Percentiles rank a stretch among this genome's conserved stretches.
Evolutionary conservation across 2,113 vertebrate genomes (phyloP).

Genomic region (Tautogolabrus adspersus): DNA sequence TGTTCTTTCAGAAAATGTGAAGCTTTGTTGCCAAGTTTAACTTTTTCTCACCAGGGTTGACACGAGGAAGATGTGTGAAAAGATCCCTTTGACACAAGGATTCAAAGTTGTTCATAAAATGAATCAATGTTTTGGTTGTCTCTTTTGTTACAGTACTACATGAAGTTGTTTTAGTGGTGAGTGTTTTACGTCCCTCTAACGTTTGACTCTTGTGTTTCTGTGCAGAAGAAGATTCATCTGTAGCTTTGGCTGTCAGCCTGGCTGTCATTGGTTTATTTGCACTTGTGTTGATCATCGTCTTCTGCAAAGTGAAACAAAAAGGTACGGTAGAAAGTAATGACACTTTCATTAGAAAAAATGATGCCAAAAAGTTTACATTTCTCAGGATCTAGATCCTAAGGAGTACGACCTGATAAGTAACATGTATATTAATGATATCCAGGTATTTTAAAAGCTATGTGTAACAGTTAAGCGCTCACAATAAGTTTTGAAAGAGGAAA

Average conservation of each 20-base stretch:
- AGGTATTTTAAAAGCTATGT: background rate
- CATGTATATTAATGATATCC: background rate
- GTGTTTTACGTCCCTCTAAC: no score
- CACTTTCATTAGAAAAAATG: background rate
- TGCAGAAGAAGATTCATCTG: background rate
- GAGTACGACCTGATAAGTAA: no score
- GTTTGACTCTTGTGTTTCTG: conserved; percentile 25
- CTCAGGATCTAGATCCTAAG: background rate
- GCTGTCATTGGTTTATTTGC: fast-evolving
- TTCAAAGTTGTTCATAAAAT: no score
- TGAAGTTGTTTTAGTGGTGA: no score
- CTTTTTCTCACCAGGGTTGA: no score
- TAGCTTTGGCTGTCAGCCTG: background rate
- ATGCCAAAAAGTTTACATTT: background rate
- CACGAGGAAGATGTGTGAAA: no score
- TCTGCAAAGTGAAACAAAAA: background rate
- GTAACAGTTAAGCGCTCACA: background rate
- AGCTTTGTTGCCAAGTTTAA: no score
- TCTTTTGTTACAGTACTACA: no score
- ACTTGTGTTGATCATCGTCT: background rate
- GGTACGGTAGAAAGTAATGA: conserved; percentile 23
- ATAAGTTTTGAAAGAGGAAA: background rate
- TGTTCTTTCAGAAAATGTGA: no score
- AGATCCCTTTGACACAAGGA: no score
- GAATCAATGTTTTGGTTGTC: no score